These are phyloP conservation scores for Dasysyrphus tricinctus DNA, from an alignment of 2,888 invertebrate genomes.

Conservation along the genomic window DNA sequence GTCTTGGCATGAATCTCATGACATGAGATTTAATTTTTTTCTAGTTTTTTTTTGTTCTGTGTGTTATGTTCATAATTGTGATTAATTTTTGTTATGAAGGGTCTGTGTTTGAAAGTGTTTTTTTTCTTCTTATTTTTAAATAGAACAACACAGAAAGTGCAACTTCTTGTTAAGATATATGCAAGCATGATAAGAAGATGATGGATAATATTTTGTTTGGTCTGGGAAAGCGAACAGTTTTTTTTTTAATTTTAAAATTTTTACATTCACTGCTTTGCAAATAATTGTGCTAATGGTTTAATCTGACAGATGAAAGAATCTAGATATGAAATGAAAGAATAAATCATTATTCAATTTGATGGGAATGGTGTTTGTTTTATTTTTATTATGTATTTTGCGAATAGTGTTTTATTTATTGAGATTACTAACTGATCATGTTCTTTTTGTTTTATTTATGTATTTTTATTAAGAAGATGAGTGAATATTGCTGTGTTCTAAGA, in stretches of 20 bases:
- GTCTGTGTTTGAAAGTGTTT: constrained; percentile 46
- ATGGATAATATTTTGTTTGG: constrained; percentile 24
- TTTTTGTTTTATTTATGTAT: background rate
- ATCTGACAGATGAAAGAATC: constrained; percentile 39
- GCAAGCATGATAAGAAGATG: constrained; percentile 25
- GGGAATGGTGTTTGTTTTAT: constrained; percentile 28
- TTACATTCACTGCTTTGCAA: constrained; percentile 25
- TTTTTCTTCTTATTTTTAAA: constrained; percentile 7
- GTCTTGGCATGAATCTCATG: constrained; percentile 67
- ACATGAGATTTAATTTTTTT: constrained; percentile 48
- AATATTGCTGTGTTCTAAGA: too few species aligned
- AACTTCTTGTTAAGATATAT: constrained; percentile 52
- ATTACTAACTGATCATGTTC: background rate
- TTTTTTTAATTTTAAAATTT: constrained; percentile 1
- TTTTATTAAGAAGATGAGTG: background rate
- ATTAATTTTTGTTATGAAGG: constrained; percentile 36
- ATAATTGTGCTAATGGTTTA: constrained; percentile 55
- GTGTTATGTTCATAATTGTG: constrained; percentile 43
- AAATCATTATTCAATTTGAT: constrained; percentile 45
- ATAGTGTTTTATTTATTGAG: background rate
- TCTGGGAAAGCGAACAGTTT: constrained; percentile 47
- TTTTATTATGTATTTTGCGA: background rate
- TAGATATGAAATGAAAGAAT: constrained; percentile 14
- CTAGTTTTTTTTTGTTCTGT: background rate
- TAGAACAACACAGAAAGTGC: constrained; percentile 68